Evolutionary conservation across 2,888 invertebrate species (phyloP).

Genomic region (Himalopsyche japonica): DNA sequence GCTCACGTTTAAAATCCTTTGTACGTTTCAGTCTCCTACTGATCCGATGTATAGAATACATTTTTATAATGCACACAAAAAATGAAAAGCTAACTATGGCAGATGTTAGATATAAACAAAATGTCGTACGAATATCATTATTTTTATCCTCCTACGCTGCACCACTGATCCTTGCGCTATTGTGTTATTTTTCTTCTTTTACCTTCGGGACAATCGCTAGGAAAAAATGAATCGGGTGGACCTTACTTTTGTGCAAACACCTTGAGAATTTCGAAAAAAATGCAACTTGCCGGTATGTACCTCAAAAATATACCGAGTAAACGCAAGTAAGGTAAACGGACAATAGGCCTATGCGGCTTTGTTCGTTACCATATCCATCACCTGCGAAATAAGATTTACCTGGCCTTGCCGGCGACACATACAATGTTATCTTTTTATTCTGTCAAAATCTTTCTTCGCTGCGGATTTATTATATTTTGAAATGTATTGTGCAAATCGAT

Average conservation of each 20-base stretch:
- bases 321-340: conserved; percentile 22
- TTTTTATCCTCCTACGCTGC: conserved; percentile 33
- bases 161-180: conserved; percentile 5
- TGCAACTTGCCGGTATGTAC: conserved; percentile 21
- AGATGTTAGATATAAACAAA: conserved; percentile 38
- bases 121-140: conserved; percentile 15
- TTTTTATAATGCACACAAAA: conserved; percentile 32
- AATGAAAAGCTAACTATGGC: conserved; percentile 27
- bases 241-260: conserved; percentile 40
- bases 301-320: not conserved
- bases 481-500: conserved; percentile 26
- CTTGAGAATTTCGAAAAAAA: conserved; percentile 23
- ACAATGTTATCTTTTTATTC: conserved; percentile 20
- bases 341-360: conserved; percentile 18
- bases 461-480: conserved; percentile 30
- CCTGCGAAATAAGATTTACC: conserved; percentile 38
- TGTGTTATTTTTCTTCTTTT: conserved; percentile 16
- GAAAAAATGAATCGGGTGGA: conserved; percentile 36
- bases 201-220: conserved; percentile 9
- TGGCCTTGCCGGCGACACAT: conserved; percentile 33
- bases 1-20: conserved; percentile 34
- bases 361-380: conserved; percentile 25
- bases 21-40: conserved; percentile 33
- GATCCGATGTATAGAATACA: conserved; percentile 27
- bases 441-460: conserved; percentile 16